phyloP scores from a whole-genome alignment of 1,140 invertebrate genomes.

The Sesamia nonagrioides region DNA sequence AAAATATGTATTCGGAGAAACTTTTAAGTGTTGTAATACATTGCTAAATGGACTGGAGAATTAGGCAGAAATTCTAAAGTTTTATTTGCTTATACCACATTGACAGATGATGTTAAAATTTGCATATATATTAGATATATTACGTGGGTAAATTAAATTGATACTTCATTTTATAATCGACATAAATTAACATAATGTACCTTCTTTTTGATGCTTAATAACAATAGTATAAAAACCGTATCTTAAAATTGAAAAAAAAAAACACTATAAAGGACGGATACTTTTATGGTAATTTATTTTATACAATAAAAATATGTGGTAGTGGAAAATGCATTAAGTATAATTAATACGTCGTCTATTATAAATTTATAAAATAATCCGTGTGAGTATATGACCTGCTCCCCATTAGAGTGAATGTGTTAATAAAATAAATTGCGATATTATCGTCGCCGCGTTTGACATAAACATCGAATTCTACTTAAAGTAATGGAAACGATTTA shows the following conservation, averaged over 20 bases:
- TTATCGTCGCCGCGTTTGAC: conserved; percentile 82
- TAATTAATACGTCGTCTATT: conserved; percentile 24
- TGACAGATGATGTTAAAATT: conserved; percentile 1
- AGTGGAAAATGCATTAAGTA: conserved; percentile 13
- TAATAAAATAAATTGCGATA: conserved; percentile 84
- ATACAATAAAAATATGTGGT: neutral
- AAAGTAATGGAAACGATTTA: conserved; percentile 85
- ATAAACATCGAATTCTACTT: conserved; percentile 86
- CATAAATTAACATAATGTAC: neutral
- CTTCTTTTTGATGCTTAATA: neutral
- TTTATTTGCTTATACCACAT: neutral
- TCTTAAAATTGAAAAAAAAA: neutral
- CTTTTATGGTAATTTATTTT: neutral
- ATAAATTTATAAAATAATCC: conserved; percentile 14
- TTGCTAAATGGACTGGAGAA: conserved; percentile 5
- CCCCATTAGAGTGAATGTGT: conserved; percentile 77
- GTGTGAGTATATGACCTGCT: conserved; percentile 57
- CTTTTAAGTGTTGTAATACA: conserved; percentile 28
- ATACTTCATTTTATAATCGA: neutral
- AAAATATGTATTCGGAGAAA: conserved; percentile 46
- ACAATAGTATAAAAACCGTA: neutral
- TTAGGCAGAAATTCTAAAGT: neutral
- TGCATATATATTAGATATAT: conserved; percentile 7
- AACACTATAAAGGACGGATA: neutral
- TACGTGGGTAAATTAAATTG: conserved; percentile 5